Percentiles rank a stretch among this genome's conserved stretches.
These are phyloP conservation scores for Tiaroga cobitis DNA, from an alignment of 2,797 vertebrate genomes.

Conservation along the genomic window DNA sequence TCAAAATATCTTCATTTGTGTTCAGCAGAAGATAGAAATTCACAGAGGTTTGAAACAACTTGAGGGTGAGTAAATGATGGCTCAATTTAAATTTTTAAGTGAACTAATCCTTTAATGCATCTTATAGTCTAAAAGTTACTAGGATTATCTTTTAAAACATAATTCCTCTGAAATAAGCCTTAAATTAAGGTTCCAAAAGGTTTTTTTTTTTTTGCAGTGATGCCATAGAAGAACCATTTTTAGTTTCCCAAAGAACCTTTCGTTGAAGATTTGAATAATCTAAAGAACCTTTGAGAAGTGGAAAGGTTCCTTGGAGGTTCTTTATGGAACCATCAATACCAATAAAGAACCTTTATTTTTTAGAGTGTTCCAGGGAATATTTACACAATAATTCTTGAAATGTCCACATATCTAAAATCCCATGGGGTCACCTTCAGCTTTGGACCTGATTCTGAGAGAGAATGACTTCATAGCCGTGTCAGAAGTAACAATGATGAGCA, in stretches of 20 bases:
- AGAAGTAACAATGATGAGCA: background rate
- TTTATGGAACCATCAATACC: background rate
- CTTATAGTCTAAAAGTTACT: background rate
- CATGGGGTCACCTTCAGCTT: constrained; percentile 15
- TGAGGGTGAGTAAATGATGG: no score
- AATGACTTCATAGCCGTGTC: background rate
- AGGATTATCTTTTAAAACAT: background rate
- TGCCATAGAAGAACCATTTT: background rate
- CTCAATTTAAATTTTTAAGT: no score
- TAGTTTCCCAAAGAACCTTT: background rate
- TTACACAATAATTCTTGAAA: background rate
- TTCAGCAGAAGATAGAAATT: no score
- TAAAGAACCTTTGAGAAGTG: background rate
- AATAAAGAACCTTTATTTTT: background rate
- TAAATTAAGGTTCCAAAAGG: background rate
- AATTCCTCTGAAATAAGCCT: background rate
- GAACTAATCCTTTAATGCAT: background rate
- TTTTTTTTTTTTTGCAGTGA: background rate
- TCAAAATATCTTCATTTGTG: no score
- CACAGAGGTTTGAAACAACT: no score
- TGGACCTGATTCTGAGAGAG: background rate
- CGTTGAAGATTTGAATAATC: background rate
- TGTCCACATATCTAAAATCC: background rate
- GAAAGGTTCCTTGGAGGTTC: background rate
- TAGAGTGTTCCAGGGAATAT: background rate